These are phyloP conservation scores for Pandion haliaetus DNA, from an alignment of 2,113 vertebrate species.

Conservation along the genomic window DNA sequence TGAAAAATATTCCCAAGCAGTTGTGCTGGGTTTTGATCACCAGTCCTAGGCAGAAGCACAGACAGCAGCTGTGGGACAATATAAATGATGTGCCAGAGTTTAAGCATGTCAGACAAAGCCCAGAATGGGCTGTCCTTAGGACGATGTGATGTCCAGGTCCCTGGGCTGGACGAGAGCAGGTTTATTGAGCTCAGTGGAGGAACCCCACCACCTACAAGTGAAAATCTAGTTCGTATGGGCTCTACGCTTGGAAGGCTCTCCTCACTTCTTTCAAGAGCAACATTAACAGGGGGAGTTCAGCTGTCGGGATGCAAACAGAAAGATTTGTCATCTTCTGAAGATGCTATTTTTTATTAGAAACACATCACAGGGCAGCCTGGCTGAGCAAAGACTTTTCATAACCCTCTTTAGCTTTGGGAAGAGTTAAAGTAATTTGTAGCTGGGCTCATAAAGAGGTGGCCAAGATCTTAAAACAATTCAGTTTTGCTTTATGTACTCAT, in stretches of 20 bases:
- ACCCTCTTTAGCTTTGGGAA: not conserved
- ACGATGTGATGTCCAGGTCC: fast-evolving
- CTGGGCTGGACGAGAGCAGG: not conserved
- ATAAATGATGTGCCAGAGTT: not conserved
- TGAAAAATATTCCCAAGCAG: not conserved
- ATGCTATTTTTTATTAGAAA: not conserved
- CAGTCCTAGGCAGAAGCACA: not conserved
- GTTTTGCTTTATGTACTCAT: not conserved
- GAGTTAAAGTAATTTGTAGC: not conserved
- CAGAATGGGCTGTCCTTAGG: not conserved
- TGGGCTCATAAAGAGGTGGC: not conserved
- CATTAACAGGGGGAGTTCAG: not conserved
- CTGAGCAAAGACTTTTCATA: not conserved
- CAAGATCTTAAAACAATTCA: not conserved
- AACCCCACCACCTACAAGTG: not conserved
- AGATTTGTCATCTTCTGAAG: not conserved
- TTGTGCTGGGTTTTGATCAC: not conserved
- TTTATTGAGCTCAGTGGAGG: not conserved
- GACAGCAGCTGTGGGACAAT: not conserved
- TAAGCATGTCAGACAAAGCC: not conserved
- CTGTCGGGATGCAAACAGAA: not conserved
- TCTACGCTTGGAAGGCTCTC: not conserved
- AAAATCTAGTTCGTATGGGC: not conserved
- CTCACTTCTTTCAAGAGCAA: not conserved
- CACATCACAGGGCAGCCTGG: not conserved